Evolutionary conservation across 2,888 invertebrate genomes (phyloP), one percentile per base, ranked within the genome.

Genomic region (Agonopterix subpropinquella): DNA sequence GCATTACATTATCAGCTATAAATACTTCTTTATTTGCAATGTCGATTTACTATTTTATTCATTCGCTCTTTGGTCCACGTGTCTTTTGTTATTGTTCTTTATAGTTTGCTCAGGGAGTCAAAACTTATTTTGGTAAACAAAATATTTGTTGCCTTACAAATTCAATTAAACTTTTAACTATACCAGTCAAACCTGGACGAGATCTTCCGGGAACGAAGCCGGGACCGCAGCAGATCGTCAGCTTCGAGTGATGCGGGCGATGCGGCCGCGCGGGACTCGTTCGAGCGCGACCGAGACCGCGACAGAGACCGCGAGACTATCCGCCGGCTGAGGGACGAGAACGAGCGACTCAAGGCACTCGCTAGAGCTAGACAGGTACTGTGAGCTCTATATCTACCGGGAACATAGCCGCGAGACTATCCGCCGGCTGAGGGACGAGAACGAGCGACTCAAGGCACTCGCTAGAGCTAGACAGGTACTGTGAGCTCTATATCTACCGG

Each of bases 361-460:
- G 73, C 79, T n/a, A n/a, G n/a, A n/a, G n/a, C n/a, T 11, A 62
- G 57, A 55, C 81, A 86, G 78, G 88, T 85, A 48, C 9, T 4
- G 28, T n/a, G 48, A 5, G 28, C 0, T 18, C 18, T 2, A 18
- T 13, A 13, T n/a, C n/a, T n/a, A 10, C 11, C 39, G 39, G 8
- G 11, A 11, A 39, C 10, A n/a, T 4, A 8, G 8, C 42, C 11
- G 42, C 42, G 42, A 59, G 35, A 36, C 61, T 0, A 36, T 68
- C 3, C 61, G 55, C 0, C 53, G 53, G 1, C 61, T 84, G 2
- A 54, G 52, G 2, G 69, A 74, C 0, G 85, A 85, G 57, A 85
- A 85, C 44, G 68, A 73, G 0, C 61, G 73, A 1, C 69, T 87
- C 1, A 76, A 67, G 53, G 54, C 58, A 0, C 67, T 77, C 9